A percentile compares a stretch with the other conserved stretches of the same genome.
These are phyloP conservation scores for Endomychus coccineus DNA, from an alignment of 2,888 invertebrate genomes.

Conservation along the genomic window DNA sequence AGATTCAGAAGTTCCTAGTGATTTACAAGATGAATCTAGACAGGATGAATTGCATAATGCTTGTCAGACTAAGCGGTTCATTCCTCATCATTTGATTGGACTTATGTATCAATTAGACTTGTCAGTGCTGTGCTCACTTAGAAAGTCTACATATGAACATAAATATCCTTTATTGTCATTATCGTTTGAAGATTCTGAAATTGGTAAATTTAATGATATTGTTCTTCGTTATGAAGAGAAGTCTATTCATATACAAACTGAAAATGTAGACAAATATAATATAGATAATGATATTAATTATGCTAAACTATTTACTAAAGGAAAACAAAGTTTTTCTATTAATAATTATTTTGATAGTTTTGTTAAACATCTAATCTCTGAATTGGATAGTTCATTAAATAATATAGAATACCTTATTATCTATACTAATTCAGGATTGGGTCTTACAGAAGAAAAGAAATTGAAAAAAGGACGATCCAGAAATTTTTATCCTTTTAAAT, in stretches of 20 bases:
- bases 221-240: constrained; percentile 23
- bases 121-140: constrained; percentile 25
- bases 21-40: constrained; percentile 8
- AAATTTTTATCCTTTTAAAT: constrained; percentile 23
- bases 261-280: constrained; percentile 25
- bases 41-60: neutral
- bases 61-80: too few species aligned
- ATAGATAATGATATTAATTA: constrained; percentile 24
- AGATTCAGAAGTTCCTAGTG: constrained; percentile 20
- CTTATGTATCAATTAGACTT: constrained; percentile 28
- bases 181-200: constrained; percentile 25
- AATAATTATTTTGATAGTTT: constrained; percentile 26
- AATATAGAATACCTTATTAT: constrained; percentile 26
- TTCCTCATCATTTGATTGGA: constrained; percentile 17
- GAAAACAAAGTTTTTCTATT: constrained; percentile 22
- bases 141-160: constrained; percentile 23
- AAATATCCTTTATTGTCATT: constrained; percentile 29
- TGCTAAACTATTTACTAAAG: constrained; percentile 24
- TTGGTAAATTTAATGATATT: constrained; percentile 25
- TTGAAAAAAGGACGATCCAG: constrained; percentile 18
- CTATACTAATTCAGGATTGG: constrained; percentile 26
- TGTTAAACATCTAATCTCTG: constrained; percentile 24
- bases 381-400: constrained; percentile 21
- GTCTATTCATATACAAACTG: constrained; percentile 26
- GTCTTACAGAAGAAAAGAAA: constrained; percentile 23